Evolutionary conservation across 2,888 invertebrate genomes (phyloP), one percentile per base, ranked within the genome.

Genomic region (Papilio gigon): DNA sequence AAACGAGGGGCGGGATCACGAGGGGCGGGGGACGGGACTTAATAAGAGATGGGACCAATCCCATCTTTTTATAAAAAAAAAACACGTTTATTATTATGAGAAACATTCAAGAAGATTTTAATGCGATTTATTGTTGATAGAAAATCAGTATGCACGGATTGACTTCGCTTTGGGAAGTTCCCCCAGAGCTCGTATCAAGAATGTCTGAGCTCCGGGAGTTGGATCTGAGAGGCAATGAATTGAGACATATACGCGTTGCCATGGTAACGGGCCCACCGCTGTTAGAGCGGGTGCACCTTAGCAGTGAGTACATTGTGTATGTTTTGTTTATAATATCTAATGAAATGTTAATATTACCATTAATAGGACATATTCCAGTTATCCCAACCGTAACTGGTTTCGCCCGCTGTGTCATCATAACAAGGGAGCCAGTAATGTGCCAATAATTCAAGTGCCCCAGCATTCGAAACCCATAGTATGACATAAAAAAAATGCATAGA

Each of bases 191-290:
- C 1, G 77, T 94, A 20, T 78, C 77, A 8, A 80, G 87, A 67
- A 90, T 94, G 84, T 80, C 84, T 12, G 76, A 81, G n/a, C 82
- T 94, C 1, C 82, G 82, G 58, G 87, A 84, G 35, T 77, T 94
- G 73, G 94, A 94, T 73, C 81, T 94, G 4, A 86, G 93, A 35
- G 84, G 88, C 70, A 94, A 94, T 75, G 82, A 81, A 71, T 77
- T 94, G 60, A 81, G 86, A 53, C 87, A 90, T 40, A 87, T 94
- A 73, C 87, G 89, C 70, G 80, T 83, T 0, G 75, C 79, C 0
- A 75, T 89, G 37, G 74, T 94, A 20, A 82, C 84, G 17, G 84
- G 78, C 8, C 86, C 92, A 8, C 80, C 82, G 0, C 78, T 79
- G 0, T 77, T 94, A 42, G 82, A 89, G 60, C 77, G 83, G 5